Evolutionary conservation across 1,140 invertebrate genomes (phyloP).

Genomic region (Centruroides sculpturatus): DNA sequence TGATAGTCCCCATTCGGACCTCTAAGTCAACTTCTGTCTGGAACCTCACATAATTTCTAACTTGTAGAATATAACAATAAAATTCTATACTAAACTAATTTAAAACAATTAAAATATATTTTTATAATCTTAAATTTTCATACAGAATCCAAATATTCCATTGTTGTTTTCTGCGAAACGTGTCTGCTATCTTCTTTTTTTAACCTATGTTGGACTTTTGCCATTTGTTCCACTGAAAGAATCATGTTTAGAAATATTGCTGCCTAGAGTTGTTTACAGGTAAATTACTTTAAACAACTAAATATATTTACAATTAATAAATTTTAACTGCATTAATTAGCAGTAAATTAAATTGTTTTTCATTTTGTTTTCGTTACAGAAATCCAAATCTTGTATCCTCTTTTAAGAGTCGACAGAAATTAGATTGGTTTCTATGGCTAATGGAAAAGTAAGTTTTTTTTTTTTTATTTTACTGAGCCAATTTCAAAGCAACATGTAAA

Average conservation of each 20-base stretch:
- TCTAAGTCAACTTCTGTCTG: no score
- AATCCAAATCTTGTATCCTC: conserved; percentile 16
- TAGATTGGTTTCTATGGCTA: conserved; percentile 3
- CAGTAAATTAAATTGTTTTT: no score
- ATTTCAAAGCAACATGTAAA: no score
- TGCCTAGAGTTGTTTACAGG: conserved; percentile 45
- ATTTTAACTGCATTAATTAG: no score
- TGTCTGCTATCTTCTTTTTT: conserved; percentile 40
- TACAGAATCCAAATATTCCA: conserved; percentile 50
- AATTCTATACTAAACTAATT: no score
- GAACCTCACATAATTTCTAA: no score
- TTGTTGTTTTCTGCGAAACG: conserved; percentile 47
- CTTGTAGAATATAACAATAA: no score
- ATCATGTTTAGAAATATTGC: conserved; percentile 50
- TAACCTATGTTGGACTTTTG: conserved; percentile 49
- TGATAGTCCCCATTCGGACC: no score
- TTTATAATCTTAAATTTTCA: not conserved
- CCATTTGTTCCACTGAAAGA: conserved; percentile 54
- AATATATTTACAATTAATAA: no score
- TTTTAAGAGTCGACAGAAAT: conserved; percentile 15
- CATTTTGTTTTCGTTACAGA: conserved; percentile 15
- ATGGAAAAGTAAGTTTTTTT: conserved; percentile 12
- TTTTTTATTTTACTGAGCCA: not conserved
- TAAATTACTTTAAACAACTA: conserved; percentile 22
- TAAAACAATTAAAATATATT: no score